Base-by-base conservation (phyloP, 2,888 invertebrate species). In the Heliconius aoede region DNA sequence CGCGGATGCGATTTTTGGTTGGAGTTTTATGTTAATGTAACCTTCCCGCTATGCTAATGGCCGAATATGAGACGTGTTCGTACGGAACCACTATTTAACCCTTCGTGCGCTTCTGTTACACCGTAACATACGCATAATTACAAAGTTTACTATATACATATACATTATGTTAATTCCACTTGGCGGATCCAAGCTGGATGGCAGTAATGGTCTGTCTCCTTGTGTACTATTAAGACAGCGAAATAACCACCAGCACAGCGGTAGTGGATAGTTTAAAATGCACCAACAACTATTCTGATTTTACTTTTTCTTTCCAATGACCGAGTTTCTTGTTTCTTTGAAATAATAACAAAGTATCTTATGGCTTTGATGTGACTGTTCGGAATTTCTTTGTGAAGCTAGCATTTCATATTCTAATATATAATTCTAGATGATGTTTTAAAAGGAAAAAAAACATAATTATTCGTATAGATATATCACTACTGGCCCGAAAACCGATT, bases 11-110 rank as follows among this genome's bases (percentile, higher is more conserved):
- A 92, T 91, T 92, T 91, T 89, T 90, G 86, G 88, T 85, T 73
- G 82, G 86, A 86, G 86, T 89, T 91, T 90, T 91, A 92, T 91
- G 91, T 87, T 89, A 91, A 92, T 91, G 82, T 82, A 82, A 81
- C 83, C 84, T 86, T 82, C 81, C 81, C 85, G 87, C 84, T 91
- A 92, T 92, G 90, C 85, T 90, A 91, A 92, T 91, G 84, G 84
- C 80, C 79, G 86, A 87, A 87, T 87, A 86, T 85, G 87, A 86
- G 85, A 84, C 79, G 86, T 86, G 87, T 88, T 86, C 86, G 85
- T 86, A 86, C 81, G 84, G 84, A 87, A 88, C 85, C 84, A 87
- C 86, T 88, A 88, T 89, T 89, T 87, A 87, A 88, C 88, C 87
- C 84, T 83, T 80, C 80, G 80, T 78, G 79, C 79, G 79, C 78